Evolutionary conservation across 2,888 invertebrate genomes (phyloP).

Genomic region (Epicampocera succincta): DNA sequence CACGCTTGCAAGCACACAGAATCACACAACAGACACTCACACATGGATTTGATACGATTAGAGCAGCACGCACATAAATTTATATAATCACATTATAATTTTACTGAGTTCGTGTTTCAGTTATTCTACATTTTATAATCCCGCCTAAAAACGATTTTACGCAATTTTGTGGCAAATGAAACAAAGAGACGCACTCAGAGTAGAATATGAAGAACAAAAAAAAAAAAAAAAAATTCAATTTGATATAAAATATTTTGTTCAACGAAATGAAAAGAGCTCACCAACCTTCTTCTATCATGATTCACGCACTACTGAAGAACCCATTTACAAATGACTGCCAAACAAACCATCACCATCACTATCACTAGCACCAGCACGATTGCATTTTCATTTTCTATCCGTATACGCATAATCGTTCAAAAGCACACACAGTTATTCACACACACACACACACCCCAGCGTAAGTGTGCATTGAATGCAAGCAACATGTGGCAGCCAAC

Average conservation of each 20-base stretch:
- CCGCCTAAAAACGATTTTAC: constrained; percentile 68
- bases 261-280: constrained; percentile 70
- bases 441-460: neutral
- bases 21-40: constrained; percentile 38
- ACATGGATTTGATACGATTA: constrained; percentile 12
- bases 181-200: constrained; percentile 45
- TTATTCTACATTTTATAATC: constrained; percentile 54
- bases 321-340: constrained; percentile 49
- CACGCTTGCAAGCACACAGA: constrained; percentile 17
- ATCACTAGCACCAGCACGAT: constrained; percentile 9
- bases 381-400: constrained; percentile 25
- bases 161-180: constrained; percentile 69
- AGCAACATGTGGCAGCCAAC: constrained; percentile 78
- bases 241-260: constrained; percentile 34
- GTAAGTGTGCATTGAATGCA: constrained; percentile 51
- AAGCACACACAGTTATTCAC: constrained; percentile 46
- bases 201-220: constrained; percentile 28
- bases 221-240: constrained; percentile 50
- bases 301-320: constrained; percentile 67
- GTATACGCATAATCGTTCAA: constrained; percentile 48
- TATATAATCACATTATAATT: constrained; percentile 60
- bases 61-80: constrained; percentile 49
- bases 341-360: constrained; percentile 53
- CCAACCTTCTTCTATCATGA: constrained; percentile 79
- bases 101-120: constrained; percentile 5